These are phyloP conservation scores for Buphagus erythrorhynchus DNA, from an alignment of 2,797 vertebrate genomes.

Conservation along the genomic window DNA sequence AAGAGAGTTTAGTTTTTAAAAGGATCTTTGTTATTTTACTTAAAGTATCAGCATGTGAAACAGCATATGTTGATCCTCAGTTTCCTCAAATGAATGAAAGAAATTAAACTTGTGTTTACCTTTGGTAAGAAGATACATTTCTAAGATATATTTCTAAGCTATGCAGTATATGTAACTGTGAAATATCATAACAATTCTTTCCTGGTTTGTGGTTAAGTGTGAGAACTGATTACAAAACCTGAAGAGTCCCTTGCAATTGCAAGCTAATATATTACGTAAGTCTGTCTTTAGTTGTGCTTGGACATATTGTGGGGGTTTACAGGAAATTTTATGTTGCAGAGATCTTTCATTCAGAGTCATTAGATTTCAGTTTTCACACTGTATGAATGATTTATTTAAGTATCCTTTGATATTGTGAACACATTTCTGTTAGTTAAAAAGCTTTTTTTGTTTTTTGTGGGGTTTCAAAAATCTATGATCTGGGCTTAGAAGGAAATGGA, in stretches of 20 bases:
- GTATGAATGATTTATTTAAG: constrained; percentile 28
- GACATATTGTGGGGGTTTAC: constrained; percentile 13
- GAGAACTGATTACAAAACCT: constrained; percentile 68
- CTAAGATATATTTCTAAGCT: constrained; percentile 49
- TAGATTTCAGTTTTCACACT: constrained; percentile 28
- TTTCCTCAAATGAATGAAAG: constrained; percentile 68
- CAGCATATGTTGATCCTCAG: constrained; percentile 31
- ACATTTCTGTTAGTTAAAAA: neutral
- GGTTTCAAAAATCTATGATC: constrained; percentile 19
- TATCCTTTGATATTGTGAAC: constrained; percentile 54
- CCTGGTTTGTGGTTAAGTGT: constrained; percentile 65
- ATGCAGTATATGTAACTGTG: constrained; percentile 36
- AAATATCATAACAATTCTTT: constrained; percentile 49
- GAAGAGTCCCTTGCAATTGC: neutral
- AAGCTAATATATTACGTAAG: constrained; percentile 52
- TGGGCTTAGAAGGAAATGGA: constrained; percentile 50
- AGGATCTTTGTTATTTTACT: neutral
- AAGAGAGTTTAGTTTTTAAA: neutral
- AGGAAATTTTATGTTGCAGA: constrained; percentile 7
- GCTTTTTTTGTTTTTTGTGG: neutral
- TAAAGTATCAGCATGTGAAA: neutral
- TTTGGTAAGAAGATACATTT: constrained; percentile 51
- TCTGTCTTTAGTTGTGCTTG: constrained; percentile 21
- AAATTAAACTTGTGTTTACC: constrained; percentile 12
- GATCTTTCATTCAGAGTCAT: constrained; percentile 18